Percentiles rank a stretch among this genome's conserved stretches.
Evolutionary conservation across 2,113 vertebrate species (phyloP).

Genomic region (Bambusicola thoracicus): DNA sequence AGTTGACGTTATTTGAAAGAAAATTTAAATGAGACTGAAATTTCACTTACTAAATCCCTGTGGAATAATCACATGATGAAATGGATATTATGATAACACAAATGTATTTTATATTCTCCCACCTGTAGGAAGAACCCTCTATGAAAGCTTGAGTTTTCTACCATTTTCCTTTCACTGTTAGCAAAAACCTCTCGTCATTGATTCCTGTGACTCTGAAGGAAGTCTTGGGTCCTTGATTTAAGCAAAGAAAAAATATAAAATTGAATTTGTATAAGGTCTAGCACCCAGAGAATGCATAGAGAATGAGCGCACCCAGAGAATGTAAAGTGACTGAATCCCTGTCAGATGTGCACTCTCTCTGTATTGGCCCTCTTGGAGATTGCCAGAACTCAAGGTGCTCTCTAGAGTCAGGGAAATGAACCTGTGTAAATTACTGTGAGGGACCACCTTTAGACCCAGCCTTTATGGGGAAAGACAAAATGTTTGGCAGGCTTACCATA

Average conservation of each 20-base stretch:
- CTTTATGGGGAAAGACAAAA: background rate
- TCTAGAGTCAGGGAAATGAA: background rate
- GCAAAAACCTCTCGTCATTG: background rate
- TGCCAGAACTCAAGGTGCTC: background rate
- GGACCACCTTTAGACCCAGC: background rate
- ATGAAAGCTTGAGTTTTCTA: background rate
- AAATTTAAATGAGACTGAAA: background rate
- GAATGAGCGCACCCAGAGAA: background rate
- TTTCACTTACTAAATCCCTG: background rate
- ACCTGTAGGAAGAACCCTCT: background rate
- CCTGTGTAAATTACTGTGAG: rapidly evolving
- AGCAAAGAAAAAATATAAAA: background rate
- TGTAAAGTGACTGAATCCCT: rapidly evolving
- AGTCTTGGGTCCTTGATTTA: rapidly evolving
- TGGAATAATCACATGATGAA: background rate
- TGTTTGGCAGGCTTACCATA: background rate
- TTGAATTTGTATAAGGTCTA: background rate
- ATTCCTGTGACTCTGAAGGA: background rate
- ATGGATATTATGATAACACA: background rate
- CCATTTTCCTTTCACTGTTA: background rate
- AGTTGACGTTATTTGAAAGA: background rate
- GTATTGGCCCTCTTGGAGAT: background rate
- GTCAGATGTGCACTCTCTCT: rapidly evolving
- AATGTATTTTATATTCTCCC: rapidly evolving
- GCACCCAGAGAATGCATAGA: rapidly evolving